phyloP scores from a whole-genome alignment of 1,140 invertebrate species.

The Hirudo medicinalis region DNA sequence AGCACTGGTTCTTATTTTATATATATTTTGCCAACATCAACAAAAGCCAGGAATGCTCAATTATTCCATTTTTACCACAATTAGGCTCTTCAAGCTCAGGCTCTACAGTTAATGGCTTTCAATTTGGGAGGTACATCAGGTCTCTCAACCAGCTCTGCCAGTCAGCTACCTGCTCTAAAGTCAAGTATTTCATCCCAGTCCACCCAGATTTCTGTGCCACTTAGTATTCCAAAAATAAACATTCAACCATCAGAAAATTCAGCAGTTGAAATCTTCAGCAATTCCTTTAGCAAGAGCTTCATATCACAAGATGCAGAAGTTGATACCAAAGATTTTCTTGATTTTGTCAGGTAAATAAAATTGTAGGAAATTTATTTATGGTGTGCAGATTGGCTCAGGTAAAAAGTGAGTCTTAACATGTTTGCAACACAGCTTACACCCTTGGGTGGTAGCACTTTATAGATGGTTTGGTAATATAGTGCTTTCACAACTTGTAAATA shows the following conservation, averaged over 20 bases:
- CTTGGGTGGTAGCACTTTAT: no score
- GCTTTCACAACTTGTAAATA: no score
- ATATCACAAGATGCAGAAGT: slow-evolving; percentile 14
- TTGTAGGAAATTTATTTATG: no score
- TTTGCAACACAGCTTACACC: no score
- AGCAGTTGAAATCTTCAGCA: no score
- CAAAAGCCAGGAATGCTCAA: no score
- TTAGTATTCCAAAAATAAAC: not conserved
- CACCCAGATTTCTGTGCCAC: not conserved
- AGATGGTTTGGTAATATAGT: no score
- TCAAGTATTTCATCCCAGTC: not conserved
- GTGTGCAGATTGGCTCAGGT: no score
- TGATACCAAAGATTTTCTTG: slow-evolving; percentile 16
- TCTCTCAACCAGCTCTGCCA: not conserved
- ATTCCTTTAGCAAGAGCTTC: no score
- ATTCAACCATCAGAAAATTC: not conserved
- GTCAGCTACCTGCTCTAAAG: not conserved
- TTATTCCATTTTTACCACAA: not conserved
- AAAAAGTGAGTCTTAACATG: no score
- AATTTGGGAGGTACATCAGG: not conserved
- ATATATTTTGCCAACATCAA: not conserved
- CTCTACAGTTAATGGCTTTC: slow-evolving; percentile 16
- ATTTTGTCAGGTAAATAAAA: slow-evolving; percentile 10
- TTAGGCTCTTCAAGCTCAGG: slow-evolving; percentile 18
- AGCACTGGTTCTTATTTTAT: slow-evolving; percentile 11